Percentiles rank a stretch among this genome's conserved stretches.
Conservation (phyloP, 2,797 vertebrate genomes). For the Amphiprion clarkii region DNA sequence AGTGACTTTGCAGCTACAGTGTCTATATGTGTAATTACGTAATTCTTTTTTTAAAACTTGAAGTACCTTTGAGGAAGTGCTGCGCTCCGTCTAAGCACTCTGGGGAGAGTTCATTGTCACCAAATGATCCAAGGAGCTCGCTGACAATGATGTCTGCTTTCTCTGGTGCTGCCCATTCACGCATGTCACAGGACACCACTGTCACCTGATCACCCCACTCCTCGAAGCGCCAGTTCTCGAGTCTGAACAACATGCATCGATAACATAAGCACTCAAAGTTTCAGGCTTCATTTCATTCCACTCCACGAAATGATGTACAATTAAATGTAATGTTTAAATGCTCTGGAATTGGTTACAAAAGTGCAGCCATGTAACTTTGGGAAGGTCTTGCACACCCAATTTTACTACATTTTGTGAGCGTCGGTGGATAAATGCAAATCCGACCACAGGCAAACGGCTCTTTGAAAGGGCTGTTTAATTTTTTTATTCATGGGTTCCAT, state of each 20-base stretch:
- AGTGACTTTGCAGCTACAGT: neutral
- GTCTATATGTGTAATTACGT: neutral
- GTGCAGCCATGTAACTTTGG: neutral
- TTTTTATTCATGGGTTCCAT: neutral
- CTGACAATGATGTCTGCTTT: constrained; percentile 95
- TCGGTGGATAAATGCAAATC: neutral
- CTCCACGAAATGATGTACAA: neutral
- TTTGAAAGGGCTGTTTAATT: neutral
- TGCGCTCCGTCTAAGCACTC: constrained; percentile 95
- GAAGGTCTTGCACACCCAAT: neutral
- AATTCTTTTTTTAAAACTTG: neutral
- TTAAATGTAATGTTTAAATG: neutral
- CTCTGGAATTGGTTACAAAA: too few species aligned
- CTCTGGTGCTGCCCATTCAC: constrained; percentile 93
- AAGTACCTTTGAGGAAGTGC: constrained; percentile 92
- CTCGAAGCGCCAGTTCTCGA: constrained; percentile 96
- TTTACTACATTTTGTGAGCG: neutral
- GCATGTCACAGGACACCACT: constrained; percentile 94
- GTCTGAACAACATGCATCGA: constrained; percentile 69
- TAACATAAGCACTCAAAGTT: neutral
- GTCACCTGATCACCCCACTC: constrained; percentile 97
- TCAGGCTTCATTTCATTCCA: neutral
- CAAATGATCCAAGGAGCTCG: constrained; percentile 94
- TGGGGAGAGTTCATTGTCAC: constrained; percentile 94
- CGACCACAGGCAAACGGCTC: neutral